These are phyloP conservation scores for Bryconaethiops microstoma DNA, from an alignment of 2,797 vertebrate genomes.

Conservation along the genomic window DNA sequence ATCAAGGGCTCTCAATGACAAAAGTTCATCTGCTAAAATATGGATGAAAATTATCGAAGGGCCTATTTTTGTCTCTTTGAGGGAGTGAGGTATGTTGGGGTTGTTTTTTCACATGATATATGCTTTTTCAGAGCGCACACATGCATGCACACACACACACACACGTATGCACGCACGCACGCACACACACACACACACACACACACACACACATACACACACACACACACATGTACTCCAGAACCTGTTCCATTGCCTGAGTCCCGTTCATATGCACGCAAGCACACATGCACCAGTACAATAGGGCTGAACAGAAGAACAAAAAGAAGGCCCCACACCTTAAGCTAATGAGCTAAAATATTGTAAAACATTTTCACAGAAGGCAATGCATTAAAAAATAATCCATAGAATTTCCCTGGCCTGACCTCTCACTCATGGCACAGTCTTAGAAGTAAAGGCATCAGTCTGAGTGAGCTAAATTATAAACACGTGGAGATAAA, in stretches of 20 bases:
- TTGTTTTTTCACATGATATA: neutral
- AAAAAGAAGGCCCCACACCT: neutral
- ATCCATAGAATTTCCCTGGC: constrained; percentile 17
- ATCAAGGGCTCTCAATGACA: constrained; percentile 1
- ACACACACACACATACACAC: neutral
- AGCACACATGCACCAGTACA: neutral
- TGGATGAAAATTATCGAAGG: neutral
- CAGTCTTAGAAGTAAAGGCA: constrained; percentile 1
- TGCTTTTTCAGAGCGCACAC: neutral
- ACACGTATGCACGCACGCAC: neutral
- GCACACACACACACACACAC: constrained; percentile 2
- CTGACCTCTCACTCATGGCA: constrained; percentile 10
- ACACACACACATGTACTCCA: neutral
- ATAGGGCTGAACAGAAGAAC: neutral
- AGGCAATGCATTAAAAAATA: neutral
- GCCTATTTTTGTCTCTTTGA: neutral
- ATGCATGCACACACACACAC: constrained; percentile 2
- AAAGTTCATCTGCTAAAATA: neutral
- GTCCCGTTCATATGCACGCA: neutral
- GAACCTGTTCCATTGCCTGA: constrained; percentile 41
- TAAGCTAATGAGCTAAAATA: neutral
- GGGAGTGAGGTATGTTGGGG: neutral
- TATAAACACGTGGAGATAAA: constrained; percentile 38
- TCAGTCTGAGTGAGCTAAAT: constrained; percentile 6
- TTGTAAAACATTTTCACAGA: neutral